Percentiles rank a stretch among this genome's conserved stretches.
Evolutionary conservation across 2,888 invertebrate species (phyloP).

Genomic region (Euplexia lucipara): DNA sequence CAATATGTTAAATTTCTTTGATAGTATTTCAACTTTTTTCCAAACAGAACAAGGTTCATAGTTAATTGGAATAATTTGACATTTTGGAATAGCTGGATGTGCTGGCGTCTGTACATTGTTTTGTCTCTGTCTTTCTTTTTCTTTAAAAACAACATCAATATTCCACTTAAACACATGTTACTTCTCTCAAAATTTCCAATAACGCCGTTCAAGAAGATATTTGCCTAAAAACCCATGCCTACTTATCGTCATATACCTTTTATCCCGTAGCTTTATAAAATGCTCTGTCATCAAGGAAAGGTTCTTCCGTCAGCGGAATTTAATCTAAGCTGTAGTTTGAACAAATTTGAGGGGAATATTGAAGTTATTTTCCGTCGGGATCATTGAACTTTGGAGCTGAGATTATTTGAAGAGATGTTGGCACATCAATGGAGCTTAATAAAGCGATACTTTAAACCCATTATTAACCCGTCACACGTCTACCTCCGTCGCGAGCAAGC

Average conservation of each 20-base stretch:
- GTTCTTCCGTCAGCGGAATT: slow-evolving; percentile 56
- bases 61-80: too few species aligned
- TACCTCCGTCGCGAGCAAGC: too few species aligned
- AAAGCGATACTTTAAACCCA: neutral
- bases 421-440: neutral
- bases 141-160: neutral
- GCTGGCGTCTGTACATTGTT: too few species aligned
- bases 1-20: too few species aligned
- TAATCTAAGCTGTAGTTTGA: slow-evolving; percentile 59
- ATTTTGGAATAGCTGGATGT: too few species aligned
- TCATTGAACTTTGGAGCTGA: slow-evolving; percentile 21
- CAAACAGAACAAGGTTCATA: too few species aligned
- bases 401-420: slow-evolving; percentile 12
- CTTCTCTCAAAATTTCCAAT: slow-evolving; percentile 38
- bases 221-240: slow-evolving; percentile 53
- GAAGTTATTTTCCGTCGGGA: slow-evolving; percentile 31
- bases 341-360: slow-evolving; percentile 45
- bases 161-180: slow-evolving; percentile 10
- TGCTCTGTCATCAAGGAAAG: slow-evolving; percentile 61
- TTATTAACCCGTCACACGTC: too few species aligned
- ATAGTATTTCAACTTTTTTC: too few species aligned
- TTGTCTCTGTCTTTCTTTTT: too few species aligned
- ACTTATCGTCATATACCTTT: slow-evolving; percentile 55
- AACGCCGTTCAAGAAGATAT: slow-evolving; percentile 38
- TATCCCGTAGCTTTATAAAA: slow-evolving; percentile 57